Evolutionary conservation across 2,113 vertebrate genomes (phyloP), one percentile per base, ranked within the genome.

Genomic region (Patagioenas fasciata): DNA sequence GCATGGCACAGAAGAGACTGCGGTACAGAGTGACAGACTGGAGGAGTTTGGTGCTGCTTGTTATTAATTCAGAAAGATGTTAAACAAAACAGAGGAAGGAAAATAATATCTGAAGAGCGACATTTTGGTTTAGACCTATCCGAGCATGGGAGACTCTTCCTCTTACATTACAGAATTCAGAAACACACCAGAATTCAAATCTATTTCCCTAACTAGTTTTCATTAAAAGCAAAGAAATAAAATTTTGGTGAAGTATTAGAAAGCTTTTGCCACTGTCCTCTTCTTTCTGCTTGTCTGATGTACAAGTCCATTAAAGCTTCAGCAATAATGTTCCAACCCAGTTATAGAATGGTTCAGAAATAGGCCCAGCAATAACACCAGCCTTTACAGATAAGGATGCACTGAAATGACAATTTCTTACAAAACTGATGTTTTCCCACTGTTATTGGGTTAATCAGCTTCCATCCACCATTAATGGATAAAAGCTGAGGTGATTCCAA

Each of bases 161-260:
- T 56, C 38, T 83, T 51, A 10, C 5, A 57, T 51, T 50, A 67
- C 66, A 85, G 54, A 87, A 85, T 77, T 79, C 80, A 89, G 66
- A 91, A 92, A 87, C 66, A 72, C 19, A 61, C 21, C 32, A 65
- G 5, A 74, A 87, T 50, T 64, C 32, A 86, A 92, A 94, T 78
- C 13, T 21, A 70, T 82, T 88, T 88, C 58, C n/a, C 36, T 83
- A 88, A 82, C 54, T 62, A 66, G 31, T 62, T 66, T 88, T 92
- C 85, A 94, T 91, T 95, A 88, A 85, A 85, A 95, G 79, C 58
- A 80, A 92, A 93, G 70, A 80, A 94, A 87, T 91, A 80, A 87
- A 77, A 51, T 73, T 85, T 88, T 93, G 36, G 94, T 89, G 66
- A 89, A 85, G 62, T 48, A 81, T 80, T 92, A 61, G 94, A 95